phyloP scores from a whole-genome alignment of 2,113 vertebrate species.

The Vidua macroura region DNA sequence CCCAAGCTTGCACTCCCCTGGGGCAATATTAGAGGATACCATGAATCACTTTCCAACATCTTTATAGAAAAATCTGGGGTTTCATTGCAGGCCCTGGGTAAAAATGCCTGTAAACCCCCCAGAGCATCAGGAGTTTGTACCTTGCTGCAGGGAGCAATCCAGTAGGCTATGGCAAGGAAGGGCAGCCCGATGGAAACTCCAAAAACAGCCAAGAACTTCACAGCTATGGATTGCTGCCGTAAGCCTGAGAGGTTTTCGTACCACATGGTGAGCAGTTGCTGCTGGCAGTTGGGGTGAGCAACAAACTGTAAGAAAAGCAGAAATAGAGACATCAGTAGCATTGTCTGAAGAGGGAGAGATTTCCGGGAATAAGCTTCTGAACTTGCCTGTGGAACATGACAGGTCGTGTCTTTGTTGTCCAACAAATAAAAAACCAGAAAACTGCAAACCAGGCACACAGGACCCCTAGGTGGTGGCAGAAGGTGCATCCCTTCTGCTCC shows the following conservation, averaged over 20 bases:
- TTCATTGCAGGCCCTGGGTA: not conserved
- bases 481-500: not conserved
- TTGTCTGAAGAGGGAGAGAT: not conserved
- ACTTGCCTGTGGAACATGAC: not conserved
- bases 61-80: not conserved
- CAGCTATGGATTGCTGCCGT: slow-evolving; percentile 92
- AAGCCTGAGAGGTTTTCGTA: slow-evolving; percentile 95
- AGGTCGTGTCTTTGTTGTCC: not conserved
- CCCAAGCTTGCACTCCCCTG: not conserved
- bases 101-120: not conserved
- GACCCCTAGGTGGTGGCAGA: not conserved
- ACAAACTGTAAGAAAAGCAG: slow-evolving; percentile 84
- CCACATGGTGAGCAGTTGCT: slow-evolving; percentile 96
- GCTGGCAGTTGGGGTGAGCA: slow-evolving; percentile 97
- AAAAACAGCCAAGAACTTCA: slow-evolving; percentile 95
- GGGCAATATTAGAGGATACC: not conserved
- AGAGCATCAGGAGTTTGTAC: slow-evolving; percentile 71
- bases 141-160: slow-evolving; percentile 97
- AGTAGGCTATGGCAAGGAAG: slow-evolving; percentile 95
- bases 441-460: not conserved
- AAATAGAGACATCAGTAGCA: not conserved
- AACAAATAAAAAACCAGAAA: not conserved
- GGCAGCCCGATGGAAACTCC: slow-evolving; percentile 92
- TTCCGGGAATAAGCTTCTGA: not conserved
- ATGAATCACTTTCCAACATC: not conserved